Evolutionary conservation across 2,888 invertebrate species (phyloP), one percentile per base, ranked within the genome.

Genomic region (Oligia strigilis): DNA sequence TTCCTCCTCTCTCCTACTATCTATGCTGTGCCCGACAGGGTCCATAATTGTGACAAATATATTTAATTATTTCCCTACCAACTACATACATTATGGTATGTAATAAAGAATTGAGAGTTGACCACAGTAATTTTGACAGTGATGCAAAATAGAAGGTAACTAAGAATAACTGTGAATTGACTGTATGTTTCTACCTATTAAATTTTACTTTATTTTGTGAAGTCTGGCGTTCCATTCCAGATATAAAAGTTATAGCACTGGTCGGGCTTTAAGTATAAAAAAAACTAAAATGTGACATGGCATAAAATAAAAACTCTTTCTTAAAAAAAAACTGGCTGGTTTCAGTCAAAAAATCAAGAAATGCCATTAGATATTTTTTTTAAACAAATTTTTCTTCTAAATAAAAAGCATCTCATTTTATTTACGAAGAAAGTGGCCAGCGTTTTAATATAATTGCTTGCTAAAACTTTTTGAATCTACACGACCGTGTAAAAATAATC

Each of bases 281-380:
- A 13, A 52, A 70, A 23, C 3, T 29, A 14, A 4, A 36, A 19
- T 36, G 14, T 17, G 6, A 23, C 0, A 36, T 4, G 19, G 1
- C 4, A n/a, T 49, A 19, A 23, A 60, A 66, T 66, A 19, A 78
- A 60, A 77, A 52, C 77, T 70, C 14, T 14, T 55, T 36, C 19
- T 36, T 52, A 2, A 5, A 23, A 52, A 23, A 36, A 23, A 43
- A 64, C 62, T 80, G 74, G 80, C 69, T 1, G n/a, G 6, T 65
- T 60, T 5, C 19, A 5, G 36, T 14, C 0, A 43, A 79, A 80
- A 23, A 62, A 36, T 8, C 4, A 17, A 36, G 19, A 67, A 29
- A 81, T 29, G n/a, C n/a, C 66, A 60, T 70, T 65, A 36, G 17
- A 14, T 23, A 4, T 64, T 58, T 70, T 23, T 14, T 73, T 65